Evolutionary conservation across 2,113 vertebrate species (phyloP), one percentile per base, ranked within the genome.

Genomic region (Cyanistes caeruleus): DNA sequence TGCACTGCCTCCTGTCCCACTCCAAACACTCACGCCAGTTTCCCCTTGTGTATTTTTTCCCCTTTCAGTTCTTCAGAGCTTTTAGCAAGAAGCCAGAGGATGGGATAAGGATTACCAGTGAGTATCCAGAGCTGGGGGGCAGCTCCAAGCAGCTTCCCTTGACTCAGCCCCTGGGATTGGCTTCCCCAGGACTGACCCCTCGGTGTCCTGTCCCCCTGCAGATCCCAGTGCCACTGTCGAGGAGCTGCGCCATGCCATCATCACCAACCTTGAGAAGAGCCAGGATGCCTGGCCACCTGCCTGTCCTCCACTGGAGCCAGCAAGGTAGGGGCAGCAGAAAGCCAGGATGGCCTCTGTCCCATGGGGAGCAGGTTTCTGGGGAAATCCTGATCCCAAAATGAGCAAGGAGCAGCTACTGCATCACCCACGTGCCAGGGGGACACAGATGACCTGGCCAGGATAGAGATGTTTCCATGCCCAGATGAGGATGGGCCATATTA

Each of bases 31-130:
- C 20, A 15, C 12, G 75, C 21, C 56, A 13, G 9, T 49, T 87
- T 74, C 28, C 35, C 7, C 14, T 14, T 56, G 7, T 73, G 39
- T 62, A 86, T 90, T 60, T 81, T 90, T 19, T 39, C 15, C 18
- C 23, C 81, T 96, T 97, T 56, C 97, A 99, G 99, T 99, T 99
- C 97, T 99, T 99, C 94, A 98, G 98, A 90, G 98, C 98, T 49
- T 99, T 98, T 91, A 98, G 98, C 90, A 97, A 96, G 78, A 94
- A 87, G 8, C 86, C 92, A 19, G 96, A 97, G 33, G 80, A 91
- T 15, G 99, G 98, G 79, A 59, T 94, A 64, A 11, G 78, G 12
- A 63, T 98, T 8, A 68, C 51, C 96, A 98, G 99, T 99, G 98
- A 90, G 98, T 98, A 90, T 91, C 65, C 15, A 13, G 56, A 84